Percentiles rank a stretch among this genome's conserved stretches.
These are phyloP conservation scores for Pantherophis vulpinus DNA, from an alignment of 2,797 vertebrate genomes.

Conservation along the genomic window DNA sequence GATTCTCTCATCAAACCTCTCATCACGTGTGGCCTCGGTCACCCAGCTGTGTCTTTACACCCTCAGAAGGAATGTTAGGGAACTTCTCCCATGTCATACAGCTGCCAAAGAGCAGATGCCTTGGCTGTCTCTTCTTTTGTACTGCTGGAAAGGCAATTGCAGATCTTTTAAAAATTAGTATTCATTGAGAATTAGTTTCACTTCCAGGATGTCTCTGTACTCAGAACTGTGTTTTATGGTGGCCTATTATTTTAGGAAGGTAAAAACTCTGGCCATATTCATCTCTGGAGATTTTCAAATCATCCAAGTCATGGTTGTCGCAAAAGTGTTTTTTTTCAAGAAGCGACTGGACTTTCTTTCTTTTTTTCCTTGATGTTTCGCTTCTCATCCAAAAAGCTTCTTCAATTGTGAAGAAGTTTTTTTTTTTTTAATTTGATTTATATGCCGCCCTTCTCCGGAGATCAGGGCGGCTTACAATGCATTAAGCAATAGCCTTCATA, in stretches of 20 bases:
- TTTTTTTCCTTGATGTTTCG: neutral
- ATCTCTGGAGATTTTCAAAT: neutral
- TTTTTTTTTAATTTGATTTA: too few species aligned
- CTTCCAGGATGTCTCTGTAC: neutral
- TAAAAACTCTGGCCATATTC: neutral
- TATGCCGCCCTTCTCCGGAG: too few species aligned
- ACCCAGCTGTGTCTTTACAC: neutral
- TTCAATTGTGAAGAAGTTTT: neutral
- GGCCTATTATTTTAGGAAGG: neutral
- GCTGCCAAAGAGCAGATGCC: neutral
- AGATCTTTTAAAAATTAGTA: neutral
- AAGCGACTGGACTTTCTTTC: neutral
- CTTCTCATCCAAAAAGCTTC: neutral
- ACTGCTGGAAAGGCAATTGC: neutral
- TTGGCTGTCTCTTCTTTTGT: neutral
- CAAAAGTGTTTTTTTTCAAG: neutral
- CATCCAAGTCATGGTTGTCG: neutral
- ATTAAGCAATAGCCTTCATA: too few species aligned
- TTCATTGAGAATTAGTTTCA: neutral
- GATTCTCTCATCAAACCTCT: neutral
- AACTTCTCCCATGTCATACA: neutral
- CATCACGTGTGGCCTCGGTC: neutral
- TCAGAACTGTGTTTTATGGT: neutral
- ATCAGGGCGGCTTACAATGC: too few species aligned
- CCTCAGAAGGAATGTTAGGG: neutral